Evolutionary conservation across 1,140 invertebrate genomes (phyloP).

Genomic region (Drosophila persimilis): DNA sequence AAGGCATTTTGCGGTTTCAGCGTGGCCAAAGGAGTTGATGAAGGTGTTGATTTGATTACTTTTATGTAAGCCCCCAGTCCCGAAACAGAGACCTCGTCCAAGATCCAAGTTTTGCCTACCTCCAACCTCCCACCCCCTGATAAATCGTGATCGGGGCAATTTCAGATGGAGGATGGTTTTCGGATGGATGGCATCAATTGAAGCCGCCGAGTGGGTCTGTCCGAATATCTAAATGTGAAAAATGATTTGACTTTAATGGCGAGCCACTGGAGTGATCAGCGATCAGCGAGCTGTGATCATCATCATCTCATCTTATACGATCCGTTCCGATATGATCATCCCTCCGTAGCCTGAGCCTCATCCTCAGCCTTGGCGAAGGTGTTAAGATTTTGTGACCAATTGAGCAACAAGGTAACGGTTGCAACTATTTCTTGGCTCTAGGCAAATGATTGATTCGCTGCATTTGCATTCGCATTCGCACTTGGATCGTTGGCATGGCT

Average conservation of each 20-base stretch:
- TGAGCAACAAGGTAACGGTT: slow-evolving; percentile 57
- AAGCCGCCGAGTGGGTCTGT: slow-evolving; percentile 56
- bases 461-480: slow-evolving; percentile 42
- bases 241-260: slow-evolving; percentile 83
- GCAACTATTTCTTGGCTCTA: slow-evolving; percentile 62
- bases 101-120: slow-evolving; percentile 27
- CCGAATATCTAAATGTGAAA: slow-evolving; percentile 79
- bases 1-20: slow-evolving; percentile 73
- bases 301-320: slow-evolving; percentile 23
- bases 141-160: slow-evolving; percentile 76
- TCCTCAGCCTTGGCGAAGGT: slow-evolving; percentile 57
- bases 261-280: slow-evolving; percentile 75
- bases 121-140: slow-evolving; percentile 42
- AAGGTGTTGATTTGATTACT: slow-evolving; percentile 83
- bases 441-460: slow-evolving; percentile 74
- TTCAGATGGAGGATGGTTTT: slow-evolving; percentile 54
- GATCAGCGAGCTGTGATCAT: slow-evolving; percentile 29
- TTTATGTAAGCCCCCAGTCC: slow-evolving; percentile 71
- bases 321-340: too few relatives aligned
- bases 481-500: slow-evolving; percentile 4
- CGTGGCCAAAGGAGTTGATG: slow-evolving; percentile 73
- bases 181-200: slow-evolving; percentile 71
- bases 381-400: slow-evolving; percentile 81
- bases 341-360: slow-evolving; percentile 11
- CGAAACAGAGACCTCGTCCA: slow-evolving; percentile 11